phyloP scores from a whole-genome alignment of 2,888 invertebrate genomes.

The Eupithecia tripunctaria region DNA sequence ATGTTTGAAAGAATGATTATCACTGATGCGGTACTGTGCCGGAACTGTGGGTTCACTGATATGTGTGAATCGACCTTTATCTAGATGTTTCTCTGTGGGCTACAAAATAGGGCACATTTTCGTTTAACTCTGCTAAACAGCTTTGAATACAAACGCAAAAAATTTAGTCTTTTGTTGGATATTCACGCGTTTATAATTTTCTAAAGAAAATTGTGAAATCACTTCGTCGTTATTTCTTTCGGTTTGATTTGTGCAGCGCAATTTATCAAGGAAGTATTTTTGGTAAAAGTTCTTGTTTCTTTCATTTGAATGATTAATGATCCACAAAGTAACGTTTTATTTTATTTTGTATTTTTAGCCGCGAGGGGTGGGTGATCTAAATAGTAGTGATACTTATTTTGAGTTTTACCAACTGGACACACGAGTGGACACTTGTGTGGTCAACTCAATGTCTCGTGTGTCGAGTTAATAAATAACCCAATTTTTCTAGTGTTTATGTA shows the following conservation, averaged over 20 bases:
- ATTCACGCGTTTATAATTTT: not conserved
- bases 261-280: not conserved
- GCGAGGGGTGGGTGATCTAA: too few species aligned
- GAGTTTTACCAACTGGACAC: too few species aligned
- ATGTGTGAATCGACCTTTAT: too few species aligned
- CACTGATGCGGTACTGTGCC: too few species aligned
- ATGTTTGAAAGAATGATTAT: too few species aligned
- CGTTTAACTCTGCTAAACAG: not conserved
- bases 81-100: not conserved
- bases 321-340: not conserved
- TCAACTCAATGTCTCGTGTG: too few species aligned
- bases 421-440: too few species aligned
- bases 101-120: not conserved
- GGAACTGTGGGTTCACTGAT: too few species aligned
- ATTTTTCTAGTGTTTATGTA: too few species aligned
- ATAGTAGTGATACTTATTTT: too few species aligned
- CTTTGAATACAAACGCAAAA: not conserved
- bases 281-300: not conserved
- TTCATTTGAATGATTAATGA: not conserved
- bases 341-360: not conserved
- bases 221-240: not conserved
- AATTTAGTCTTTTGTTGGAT: not conserved
- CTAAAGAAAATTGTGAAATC: not conserved
- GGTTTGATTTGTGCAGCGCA: not conserved
- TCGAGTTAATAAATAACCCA: too few species aligned